These are phyloP conservation scores for Gnathonemus echidnorhynchus DNA, from an alignment of 2,113 vertebrate genomes.

Conservation along the genomic window DNA sequence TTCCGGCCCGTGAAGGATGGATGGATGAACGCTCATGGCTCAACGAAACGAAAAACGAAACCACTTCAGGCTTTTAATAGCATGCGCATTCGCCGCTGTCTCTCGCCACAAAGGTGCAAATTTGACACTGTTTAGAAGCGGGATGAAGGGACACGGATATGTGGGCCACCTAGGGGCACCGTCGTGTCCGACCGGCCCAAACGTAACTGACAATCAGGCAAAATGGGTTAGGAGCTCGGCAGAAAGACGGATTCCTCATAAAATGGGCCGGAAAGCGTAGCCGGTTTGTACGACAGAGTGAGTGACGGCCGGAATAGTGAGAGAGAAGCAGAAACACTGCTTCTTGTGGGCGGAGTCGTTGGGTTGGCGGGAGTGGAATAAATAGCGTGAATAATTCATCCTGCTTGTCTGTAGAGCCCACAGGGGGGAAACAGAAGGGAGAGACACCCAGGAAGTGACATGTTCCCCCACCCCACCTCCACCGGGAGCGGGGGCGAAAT, in stretches of 20 bases:
- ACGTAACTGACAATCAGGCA: background rate
- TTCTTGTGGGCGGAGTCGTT: background rate
- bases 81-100: background rate
- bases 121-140: background rate
- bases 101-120: background rate
- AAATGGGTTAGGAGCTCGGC: background rate
- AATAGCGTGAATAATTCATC: background rate
- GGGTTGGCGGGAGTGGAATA: background rate
- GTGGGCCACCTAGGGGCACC: background rate
- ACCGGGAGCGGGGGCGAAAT: background rate
- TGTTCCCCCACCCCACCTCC: background rate
- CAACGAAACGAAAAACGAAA: background rate
- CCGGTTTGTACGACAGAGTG: background rate
- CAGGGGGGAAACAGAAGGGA: background rate
- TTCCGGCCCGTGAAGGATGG: background rate
- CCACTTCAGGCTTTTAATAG: background rate
- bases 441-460: background rate
- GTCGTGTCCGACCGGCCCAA: background rate
- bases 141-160: background rate
- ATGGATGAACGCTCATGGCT: background rate
- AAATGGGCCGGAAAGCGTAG: background rate
- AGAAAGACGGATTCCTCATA: background rate
- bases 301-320: background rate
- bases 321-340: background rate
- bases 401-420: background rate